Evolutionary conservation across 2,113 vertebrate species (phyloP).

Genomic region (Cyanoramphus novaezelandiae): DNA sequence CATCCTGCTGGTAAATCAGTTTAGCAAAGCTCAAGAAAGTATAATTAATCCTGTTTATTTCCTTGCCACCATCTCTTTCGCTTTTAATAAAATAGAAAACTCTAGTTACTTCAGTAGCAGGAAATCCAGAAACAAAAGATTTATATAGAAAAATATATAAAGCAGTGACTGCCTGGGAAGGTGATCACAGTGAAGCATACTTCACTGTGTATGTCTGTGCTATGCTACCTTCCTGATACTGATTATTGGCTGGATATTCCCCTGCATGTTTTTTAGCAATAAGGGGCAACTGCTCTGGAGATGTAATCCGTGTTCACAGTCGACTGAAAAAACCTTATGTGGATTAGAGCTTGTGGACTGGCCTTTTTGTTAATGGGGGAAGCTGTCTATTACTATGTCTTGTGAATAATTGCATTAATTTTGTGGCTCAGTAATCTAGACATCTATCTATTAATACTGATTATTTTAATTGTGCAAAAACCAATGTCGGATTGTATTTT

Average conservation of each 20-base stretch:
- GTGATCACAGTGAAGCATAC: background rate
- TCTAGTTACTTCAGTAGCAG: background rate
- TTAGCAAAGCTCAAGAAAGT: background rate
- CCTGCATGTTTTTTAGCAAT: background rate
- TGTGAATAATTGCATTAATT: background rate
- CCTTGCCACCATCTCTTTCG: background rate
- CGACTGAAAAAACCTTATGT: background rate
- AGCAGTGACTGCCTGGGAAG: background rate
- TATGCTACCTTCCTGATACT: background rate
- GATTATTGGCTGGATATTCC: background rate
- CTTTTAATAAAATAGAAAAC: background rate
- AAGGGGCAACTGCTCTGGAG: background rate
- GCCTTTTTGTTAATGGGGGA: background rate
- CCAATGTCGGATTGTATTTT: background rate
- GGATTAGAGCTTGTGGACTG: background rate
- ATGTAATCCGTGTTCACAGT: background rate
- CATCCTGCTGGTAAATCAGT: background rate
- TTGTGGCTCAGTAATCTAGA: background rate
- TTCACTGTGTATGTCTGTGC: background rate
- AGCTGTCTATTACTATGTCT: background rate
- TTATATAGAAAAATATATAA: background rate
- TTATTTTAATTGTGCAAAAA: background rate
- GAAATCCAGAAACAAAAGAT: background rate
- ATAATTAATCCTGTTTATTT: background rate
- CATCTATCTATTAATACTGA: background rate